Conservation (phyloP, 2,797 vertebrate species). For the Leucoraja ocellata region DNA sequence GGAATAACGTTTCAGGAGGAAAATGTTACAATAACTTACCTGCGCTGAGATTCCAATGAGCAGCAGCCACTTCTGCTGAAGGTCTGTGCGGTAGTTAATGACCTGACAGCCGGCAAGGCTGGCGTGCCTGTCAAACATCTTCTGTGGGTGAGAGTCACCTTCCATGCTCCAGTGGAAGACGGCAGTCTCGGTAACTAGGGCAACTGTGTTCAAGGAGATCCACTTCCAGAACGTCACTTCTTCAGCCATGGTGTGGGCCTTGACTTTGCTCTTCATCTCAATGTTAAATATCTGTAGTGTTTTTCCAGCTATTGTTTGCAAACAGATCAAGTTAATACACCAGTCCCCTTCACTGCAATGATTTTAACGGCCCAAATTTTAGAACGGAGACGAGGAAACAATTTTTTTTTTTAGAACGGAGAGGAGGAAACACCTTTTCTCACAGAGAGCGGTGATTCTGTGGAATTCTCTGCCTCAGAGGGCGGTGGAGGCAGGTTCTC, state of each 20-base stretch:
- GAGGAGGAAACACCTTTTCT: too few species aligned
- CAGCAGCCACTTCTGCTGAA: slow-evolving; percentile 84
- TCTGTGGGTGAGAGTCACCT: slow-evolving; percentile 79
- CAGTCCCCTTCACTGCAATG: not conserved
- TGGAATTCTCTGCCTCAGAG: too few species aligned
- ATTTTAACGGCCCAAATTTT: not conserved
- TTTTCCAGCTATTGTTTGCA: slow-evolving; percentile 69
- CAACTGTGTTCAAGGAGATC: slow-evolving; percentile 85
- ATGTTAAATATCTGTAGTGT: slow-evolving; percentile 93
- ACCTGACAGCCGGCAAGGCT: slow-evolving; percentile 83
- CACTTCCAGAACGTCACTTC: slow-evolving; percentile 93
- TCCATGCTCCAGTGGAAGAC: slow-evolving; percentile 93
- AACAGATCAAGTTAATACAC: not conserved
- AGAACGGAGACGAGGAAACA: too few species aligned
- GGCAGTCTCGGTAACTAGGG: slow-evolving; percentile 77
- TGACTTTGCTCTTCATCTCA: slow-evolving; percentile 93
- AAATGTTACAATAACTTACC: slow-evolving; percentile 52
- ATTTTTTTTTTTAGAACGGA: too few species aligned
- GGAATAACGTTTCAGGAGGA: not conserved
- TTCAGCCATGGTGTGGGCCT: slow-evolving; percentile 84
- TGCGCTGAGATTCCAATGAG: slow-evolving; percentile 89
- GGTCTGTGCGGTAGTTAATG: slow-evolving; percentile 85
- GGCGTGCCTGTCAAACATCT: slow-evolving; percentile 82
- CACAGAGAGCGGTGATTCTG: too few species aligned
- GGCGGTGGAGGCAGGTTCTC: too few species aligned